phyloP scores from a whole-genome alignment of 2,113 vertebrate species.

The Saimiri boliviensis region DNA sequence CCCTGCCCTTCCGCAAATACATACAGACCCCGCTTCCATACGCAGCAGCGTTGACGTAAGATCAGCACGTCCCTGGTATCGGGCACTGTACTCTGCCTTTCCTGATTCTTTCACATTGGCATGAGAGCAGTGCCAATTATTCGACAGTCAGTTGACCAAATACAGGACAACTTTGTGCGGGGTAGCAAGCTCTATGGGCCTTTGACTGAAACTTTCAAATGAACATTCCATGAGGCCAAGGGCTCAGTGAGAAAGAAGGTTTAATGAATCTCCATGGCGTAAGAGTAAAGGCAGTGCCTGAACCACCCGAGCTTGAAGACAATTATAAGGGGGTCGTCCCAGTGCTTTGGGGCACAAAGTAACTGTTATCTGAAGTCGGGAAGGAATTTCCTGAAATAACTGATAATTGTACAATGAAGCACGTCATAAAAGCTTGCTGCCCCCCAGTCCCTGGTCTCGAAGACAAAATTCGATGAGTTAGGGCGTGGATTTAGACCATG shows the following conservation, averaged over 20 bases:
- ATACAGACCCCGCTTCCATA: not conserved
- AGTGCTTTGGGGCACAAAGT: constrained; percentile 52
- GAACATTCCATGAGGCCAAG: constrained; percentile 70
- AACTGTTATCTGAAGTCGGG: constrained; percentile 59
- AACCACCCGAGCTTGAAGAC: not conserved
- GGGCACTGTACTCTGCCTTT: not conserved
- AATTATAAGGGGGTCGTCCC: constrained; percentile 43
- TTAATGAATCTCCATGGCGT: constrained; percentile 63
- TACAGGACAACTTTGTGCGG: constrained; percentile 76
- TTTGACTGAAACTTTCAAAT: constrained; percentile 75
- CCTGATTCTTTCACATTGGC: constrained; percentile 54
- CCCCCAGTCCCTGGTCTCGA: not conserved
- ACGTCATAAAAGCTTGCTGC: constrained; percentile 45
- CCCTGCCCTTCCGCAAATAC: not conserved
- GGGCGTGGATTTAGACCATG: not conserved
- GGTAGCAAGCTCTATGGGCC: constrained; percentile 36
- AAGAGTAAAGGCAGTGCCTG: constrained; percentile 32
- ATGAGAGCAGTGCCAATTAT: constrained; percentile 74
- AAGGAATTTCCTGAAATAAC: constrained; percentile 64
- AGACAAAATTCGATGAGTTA: constrained; percentile 26
- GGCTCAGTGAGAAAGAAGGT: constrained; percentile 61
- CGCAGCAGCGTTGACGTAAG: not conserved
- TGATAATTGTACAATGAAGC: constrained; percentile 42
- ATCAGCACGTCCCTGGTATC: not conserved
- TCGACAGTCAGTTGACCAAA: constrained; percentile 80